Base-by-base conservation (phyloP, 2,888 invertebrate species). In the Monopis laevigella region DNA sequence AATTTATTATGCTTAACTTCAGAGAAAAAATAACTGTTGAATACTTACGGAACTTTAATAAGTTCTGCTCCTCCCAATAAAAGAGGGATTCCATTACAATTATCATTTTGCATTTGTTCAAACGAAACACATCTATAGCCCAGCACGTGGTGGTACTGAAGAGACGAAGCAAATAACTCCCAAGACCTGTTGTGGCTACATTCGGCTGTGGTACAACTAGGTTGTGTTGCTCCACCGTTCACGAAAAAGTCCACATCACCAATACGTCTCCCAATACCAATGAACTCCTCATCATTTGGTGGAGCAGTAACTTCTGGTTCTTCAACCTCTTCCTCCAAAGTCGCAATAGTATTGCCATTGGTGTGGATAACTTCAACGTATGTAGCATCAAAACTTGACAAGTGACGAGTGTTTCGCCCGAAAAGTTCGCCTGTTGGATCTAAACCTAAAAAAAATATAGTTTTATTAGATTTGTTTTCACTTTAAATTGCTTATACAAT, bases 341-440 rank as follows among this genome's bases (percentile, higher is more conserved):
- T 21, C 17, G 11, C 5, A 8, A 11, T 43, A 38, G 14, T 27
- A 12, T 24, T 14, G 14, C 39, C 46, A 19, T 49, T 48, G 2
- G 49, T 49, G 40, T 48, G 47, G 2, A 49, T 28, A 8, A 45
- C 43, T 17, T 49, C 49, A 1, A 68, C 19, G 73, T 68, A 48
- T 3, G 13, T 5, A 28, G 48, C 49, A 17, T 49, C 48, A 3
- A 5, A 2, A 6, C 14, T 8, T 16, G 18, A n/a, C 10, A 40
- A 32, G n/a, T 27, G 21, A 24, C 11, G 8, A 11, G 30, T 29
- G 17, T 40, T 30, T 2, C n/a, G 6, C 7, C 21, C 18, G 16
- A 21, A 75, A 77, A 5, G 68, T 0, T 77, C 75, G 1, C 73
- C 70, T 0, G 81, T 77, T 21, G 40, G 40, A 21, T 40, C 40